Evolutionary conservation across 2,113 vertebrate species (phyloP).

Genomic region (Cinclus cinclus): DNA sequence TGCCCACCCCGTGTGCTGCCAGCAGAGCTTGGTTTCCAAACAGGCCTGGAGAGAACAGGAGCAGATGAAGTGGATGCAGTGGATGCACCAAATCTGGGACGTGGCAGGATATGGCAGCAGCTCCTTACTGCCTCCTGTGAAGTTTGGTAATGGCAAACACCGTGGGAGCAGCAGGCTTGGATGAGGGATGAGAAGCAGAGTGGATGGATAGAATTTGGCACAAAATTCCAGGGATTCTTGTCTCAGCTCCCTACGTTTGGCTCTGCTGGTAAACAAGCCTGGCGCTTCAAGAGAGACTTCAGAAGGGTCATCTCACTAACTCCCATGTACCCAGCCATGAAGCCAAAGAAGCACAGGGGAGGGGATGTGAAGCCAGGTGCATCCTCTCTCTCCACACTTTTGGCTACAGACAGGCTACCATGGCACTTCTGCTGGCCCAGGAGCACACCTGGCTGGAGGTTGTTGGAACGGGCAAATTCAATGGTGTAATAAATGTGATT

Average conservation of each 20-base stretch:
- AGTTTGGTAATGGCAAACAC: background rate
- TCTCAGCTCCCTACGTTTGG: background rate
- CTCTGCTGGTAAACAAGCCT: background rate
- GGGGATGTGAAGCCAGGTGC: background rate
- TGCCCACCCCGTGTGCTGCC: fast-evolving
- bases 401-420: background rate
- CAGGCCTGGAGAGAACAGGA: background rate
- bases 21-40: background rate
- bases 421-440: background rate
- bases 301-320: background rate
- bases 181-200: background rate
- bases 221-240: background rate
- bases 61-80: background rate
- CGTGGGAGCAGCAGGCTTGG: background rate
- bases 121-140: background rate
- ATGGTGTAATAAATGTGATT: no score
- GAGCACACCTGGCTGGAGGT: background rate
- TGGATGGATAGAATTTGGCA: background rate
- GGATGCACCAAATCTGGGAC: background rate
- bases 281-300: background rate
- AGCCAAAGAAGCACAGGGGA: background rate
- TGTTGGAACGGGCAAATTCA: background rate
- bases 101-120: background rate
- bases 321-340: background rate
- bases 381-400: background rate